These are phyloP conservation scores for Diplogasteroides magnus DNA, from an alignment of 1,140 invertebrate species.

Conservation along the genomic window DNA sequence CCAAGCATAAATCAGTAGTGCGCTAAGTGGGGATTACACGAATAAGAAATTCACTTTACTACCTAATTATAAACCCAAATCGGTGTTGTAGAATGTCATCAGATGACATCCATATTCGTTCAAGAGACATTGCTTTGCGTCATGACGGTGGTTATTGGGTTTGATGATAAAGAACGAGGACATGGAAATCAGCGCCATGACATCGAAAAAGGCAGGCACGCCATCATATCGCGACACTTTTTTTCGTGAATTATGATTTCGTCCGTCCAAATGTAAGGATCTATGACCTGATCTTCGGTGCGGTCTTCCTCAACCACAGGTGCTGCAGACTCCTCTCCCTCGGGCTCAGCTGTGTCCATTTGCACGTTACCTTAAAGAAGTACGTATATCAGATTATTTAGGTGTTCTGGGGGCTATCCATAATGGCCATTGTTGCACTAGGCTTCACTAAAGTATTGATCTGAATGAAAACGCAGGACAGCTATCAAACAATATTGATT, in stretches of 20 bases:
- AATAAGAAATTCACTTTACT: not conserved
- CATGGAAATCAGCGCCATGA: not conserved
- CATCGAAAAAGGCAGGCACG: constrained; percentile 9
- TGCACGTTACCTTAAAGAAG: no score
- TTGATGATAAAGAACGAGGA: constrained; percentile 13
- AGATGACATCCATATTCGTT: constrained; percentile 8
- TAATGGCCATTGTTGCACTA: no score
- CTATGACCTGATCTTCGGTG: constrained; percentile 19
- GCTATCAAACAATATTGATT: no score
- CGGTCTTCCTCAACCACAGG: constrained; percentile 17
- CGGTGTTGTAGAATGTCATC: not conserved
- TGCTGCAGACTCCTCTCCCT: constrained; percentile 16
- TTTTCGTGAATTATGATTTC: constrained; percentile 16
- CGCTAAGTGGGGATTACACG: not conserved
- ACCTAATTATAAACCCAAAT: not conserved
- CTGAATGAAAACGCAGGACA: no score
- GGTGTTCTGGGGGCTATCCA: no score
- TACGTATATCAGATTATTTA: no score
- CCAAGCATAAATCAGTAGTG: no score
- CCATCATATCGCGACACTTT: constrained; percentile 13
- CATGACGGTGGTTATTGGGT: not conserved
- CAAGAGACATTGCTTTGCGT: constrained; percentile 1
- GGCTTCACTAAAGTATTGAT: no score
- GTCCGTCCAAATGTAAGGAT: constrained; percentile 2
- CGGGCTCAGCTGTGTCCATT: not conserved